These are phyloP conservation scores for Apamea epomidion DNA, from an alignment of 2,888 invertebrate species.

Conservation along the genomic window DNA sequence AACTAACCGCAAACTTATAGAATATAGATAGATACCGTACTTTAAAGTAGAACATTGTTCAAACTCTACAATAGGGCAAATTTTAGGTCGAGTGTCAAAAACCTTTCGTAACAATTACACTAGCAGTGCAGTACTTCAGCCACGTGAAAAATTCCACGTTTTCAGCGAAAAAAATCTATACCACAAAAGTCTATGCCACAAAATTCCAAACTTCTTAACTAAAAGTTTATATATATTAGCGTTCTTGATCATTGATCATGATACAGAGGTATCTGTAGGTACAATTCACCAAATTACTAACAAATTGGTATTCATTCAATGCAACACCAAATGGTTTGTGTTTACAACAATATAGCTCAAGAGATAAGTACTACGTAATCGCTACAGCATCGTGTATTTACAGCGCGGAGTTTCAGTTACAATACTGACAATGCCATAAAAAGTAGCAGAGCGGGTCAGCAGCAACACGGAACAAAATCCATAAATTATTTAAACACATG, in stretches of 20 bases:
- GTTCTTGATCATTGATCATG: not conserved
- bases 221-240: not conserved
- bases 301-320: not conserved
- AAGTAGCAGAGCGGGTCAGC: conserved; percentile 36
- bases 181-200: not conserved
- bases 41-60: not conserved
- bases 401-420: conserved; percentile 29
- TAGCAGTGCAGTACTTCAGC: not conserved
- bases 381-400: not conserved
- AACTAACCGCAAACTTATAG: not conserved
- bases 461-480: conserved; percentile 46
- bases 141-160: not conserved
- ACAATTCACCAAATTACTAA: not conserved
- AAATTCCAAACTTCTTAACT: not conserved
- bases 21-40: not conserved
- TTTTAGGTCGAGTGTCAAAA: not conserved
- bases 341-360: conserved; percentile 7
- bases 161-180: not conserved
- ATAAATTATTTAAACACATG: conserved; percentile 64
- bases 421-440: conserved; percentile 40
- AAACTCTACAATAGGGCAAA: not conserved
- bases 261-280: not conserved
- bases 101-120: not conserved
- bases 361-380: conserved; percentile 21
- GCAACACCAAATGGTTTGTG: conserved; percentile 4